Percentiles rank a stretch among this genome's conserved stretches.
These are phyloP conservation scores for Cricetomys ansorgei DNA, from an alignment of 2,113 vertebrate genomes.

Conservation along the genomic window DNA sequence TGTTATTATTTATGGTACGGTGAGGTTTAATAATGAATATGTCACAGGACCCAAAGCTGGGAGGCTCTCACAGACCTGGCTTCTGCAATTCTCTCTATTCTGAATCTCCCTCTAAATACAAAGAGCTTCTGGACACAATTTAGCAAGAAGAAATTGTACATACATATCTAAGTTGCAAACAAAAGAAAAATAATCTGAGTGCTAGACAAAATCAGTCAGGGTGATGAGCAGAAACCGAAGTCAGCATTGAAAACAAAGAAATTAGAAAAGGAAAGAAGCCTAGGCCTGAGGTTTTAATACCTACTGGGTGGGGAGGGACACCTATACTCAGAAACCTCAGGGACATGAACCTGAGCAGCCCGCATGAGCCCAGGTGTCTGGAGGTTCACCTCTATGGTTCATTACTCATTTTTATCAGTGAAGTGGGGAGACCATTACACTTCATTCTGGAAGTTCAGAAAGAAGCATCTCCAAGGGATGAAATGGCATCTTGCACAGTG, in stretches of 20 bases:
- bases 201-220: slow-evolving; percentile 13
- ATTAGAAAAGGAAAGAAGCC: background rate
- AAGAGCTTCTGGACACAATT: background rate
- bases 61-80: background rate
- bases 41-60: background rate
- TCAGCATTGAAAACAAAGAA: background rate
- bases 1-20: background rate
- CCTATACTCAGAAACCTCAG: background rate
- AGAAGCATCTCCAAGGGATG: background rate
- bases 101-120: background rate
- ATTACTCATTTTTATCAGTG: background rate
- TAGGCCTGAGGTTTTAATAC: background rate
- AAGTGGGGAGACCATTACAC: background rate
- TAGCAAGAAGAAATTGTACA: background rate
- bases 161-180: background rate
- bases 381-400: background rate
- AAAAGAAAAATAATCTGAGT: slow-evolving; percentile 4
- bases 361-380: background rate
- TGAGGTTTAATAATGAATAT: background rate
- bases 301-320: background rate
- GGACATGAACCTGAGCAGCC: background rate
- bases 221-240: background rate
- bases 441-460: background rate
- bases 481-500: background rate
- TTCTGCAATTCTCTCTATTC: background rate